phyloP scores from a whole-genome alignment of 2,888 invertebrate species.

The Harpalus rubripes region DNA sequence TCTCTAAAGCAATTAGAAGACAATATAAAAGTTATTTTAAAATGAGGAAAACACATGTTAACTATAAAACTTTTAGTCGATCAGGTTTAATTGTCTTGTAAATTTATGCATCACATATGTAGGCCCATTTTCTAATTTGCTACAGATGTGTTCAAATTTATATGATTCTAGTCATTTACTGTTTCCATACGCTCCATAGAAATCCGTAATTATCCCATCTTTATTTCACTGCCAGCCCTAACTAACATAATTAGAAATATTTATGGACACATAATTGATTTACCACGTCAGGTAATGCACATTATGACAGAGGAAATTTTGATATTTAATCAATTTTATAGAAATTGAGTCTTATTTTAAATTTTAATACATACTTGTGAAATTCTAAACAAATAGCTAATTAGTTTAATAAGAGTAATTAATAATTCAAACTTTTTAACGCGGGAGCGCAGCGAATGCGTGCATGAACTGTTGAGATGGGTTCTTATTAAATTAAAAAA shows the following conservation, averaged over 20 bases:
- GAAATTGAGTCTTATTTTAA: too few relatives aligned
- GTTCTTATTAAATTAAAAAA: too few relatives aligned
- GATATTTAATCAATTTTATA: too few relatives aligned
- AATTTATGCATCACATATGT: slow-evolving; percentile 61
- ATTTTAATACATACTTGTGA: too few relatives aligned
- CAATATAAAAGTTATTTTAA: slow-evolving; percentile 55
- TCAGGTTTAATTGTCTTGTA: slow-evolving; percentile 60
- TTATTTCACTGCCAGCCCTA: background rate
- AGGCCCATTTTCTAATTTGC: slow-evolving; percentile 63
- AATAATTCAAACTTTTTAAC: too few relatives aligned
- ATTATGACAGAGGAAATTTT: too few relatives aligned
- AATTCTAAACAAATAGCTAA: too few relatives aligned
- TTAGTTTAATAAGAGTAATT: too few relatives aligned
- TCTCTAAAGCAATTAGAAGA: slow-evolving; percentile 45
- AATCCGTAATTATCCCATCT: slow-evolving; percentile 9
- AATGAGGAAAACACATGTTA: slow-evolving; percentile 61
- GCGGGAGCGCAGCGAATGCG: too few relatives aligned
- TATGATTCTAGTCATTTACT: slow-evolving; percentile 54
- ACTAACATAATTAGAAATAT: slow-evolving; percentile 8
- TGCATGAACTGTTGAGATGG: too few relatives aligned
- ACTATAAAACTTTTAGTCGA: slow-evolving; percentile 66
- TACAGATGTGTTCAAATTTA: slow-evolving; percentile 60
- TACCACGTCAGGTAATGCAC: too few relatives aligned
- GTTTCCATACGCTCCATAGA: slow-evolving; percentile 40
- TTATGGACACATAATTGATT: background rate